Base-by-base conservation (phyloP, 2,113 vertebrate species). In the Dipodomys ordii region DNA sequence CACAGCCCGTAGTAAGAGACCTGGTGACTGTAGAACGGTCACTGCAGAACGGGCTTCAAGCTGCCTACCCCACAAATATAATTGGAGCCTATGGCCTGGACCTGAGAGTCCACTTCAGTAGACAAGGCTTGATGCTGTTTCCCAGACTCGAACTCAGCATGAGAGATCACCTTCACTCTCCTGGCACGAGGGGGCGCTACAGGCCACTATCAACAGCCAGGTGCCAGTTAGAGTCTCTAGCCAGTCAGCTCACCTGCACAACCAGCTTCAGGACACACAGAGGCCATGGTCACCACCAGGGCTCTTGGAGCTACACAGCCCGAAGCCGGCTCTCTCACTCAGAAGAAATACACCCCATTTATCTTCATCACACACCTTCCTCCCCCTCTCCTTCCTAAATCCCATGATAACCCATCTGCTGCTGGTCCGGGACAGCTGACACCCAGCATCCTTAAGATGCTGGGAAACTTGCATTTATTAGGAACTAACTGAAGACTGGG, bases 101-200 rank as follows among this genome's bases (percentile, higher is more conserved):
- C 12, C 13, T 44, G 2, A 18, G 22, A 23, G 13, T 78, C n/a
- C 7, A 7, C 5, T 39, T 49, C 32, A 0, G 4, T 4, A 12
- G 9, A 2, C 11, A 12, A 35, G n/a, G 12, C 22, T 30, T 13
- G 7, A 39, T 16, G 12, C 23, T 67, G 25, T 67, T 28, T 67
- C 22, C 72, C 49, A 60, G 44, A 12, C 30, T n/a, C 12, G n/a
- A 57, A 16, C 22, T 4, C 49, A 32, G 46, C 3, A 0, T 6
- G 18, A 49, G 62, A 86, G 64, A 49, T 49, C 9, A 30, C 32
- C 22, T 90, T 87, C 92, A 20, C 60, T 16, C 20, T 91, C 27
- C 0, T 0, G 65, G 2, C 97, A 97, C 96, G 13, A 1, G 96
- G 90, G 92, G 97, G 94, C 94, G 93, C 97, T 96, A 95, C 94